Evolutionary conservation across 2,113 vertebrate genomes (phyloP), one percentile per base, ranked within the genome.

Genomic region (Lates calcarifer): DNA sequence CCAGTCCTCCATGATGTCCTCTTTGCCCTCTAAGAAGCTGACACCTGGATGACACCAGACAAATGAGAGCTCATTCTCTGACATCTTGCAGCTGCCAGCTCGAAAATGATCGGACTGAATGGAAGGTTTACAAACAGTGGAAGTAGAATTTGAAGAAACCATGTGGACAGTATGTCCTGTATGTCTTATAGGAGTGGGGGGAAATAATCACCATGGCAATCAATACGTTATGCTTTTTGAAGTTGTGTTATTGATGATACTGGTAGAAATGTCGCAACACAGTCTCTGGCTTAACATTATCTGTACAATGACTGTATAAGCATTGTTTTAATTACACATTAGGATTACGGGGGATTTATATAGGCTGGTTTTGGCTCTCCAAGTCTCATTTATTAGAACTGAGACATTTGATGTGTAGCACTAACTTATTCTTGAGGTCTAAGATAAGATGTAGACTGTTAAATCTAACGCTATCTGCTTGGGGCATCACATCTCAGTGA

Each of bases 1-100:
- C 93, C 97, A 96, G 89, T 97, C 97, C 76, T 95, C 92, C 74
- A 96, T 91, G 84, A 97, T 92, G 85, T 98, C 96, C 4, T 97
- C 95, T 91, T 97, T 96, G 39, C 85, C 95, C 82, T 98, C 96
- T 60, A 98, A 91, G 75, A 97, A 84, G 85, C 96, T 98, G 93
- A 98, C 94, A 67, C 96, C 97, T 98, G 84, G 24, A 79, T 37
- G 64, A 83, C 55, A 87, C 17, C 67, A 4, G n/a, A 51, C 1
- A 73, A 2, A 39, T 3, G 3, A 35, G 22, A 43, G 5, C 8
- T 22, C 0, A 41, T 31, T 47, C 14, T 79, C 2, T 60, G 24
- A 67, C n/a, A n/a, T n/a, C n/a, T n/a, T n/a, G n/a, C n/a, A n/a
- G n/a, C 15, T 5, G 26, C 37, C 60, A 9, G 29, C 41, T 43